Evolutionary conservation across 2,888 invertebrate genomes (phyloP).

Genomic region (Drosophila lutescens): DNA sequence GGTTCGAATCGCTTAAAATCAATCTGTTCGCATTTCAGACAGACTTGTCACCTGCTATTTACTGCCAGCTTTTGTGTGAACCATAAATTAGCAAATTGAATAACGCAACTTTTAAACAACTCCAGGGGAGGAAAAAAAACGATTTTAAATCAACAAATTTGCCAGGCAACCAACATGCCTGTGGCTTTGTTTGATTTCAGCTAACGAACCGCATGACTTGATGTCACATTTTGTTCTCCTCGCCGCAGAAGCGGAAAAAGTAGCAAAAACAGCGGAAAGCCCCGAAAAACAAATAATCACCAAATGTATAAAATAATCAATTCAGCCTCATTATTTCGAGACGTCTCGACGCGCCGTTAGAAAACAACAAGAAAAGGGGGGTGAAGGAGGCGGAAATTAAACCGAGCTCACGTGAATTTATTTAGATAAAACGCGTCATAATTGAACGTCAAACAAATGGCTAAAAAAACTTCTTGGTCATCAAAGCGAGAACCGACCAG

Average conservation of each 20-base stretch:
- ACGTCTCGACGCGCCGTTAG: constrained; percentile 30
- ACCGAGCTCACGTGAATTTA: constrained; percentile 72
- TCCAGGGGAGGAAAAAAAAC: not conserved
- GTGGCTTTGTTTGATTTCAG: constrained; percentile 52
- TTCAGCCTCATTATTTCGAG: constrained; percentile 53
- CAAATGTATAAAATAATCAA: constrained; percentile 50
- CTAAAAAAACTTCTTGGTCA: constrained; percentile 33
- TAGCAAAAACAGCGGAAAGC: constrained; percentile 25
- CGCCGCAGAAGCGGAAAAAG: constrained; percentile 18
- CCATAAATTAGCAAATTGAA: constrained; percentile 45
- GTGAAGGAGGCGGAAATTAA: constrained; percentile 15
- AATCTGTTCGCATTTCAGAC: constrained; percentile 9
- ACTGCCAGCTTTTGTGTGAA: constrained; percentile 26
- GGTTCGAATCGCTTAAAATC: not conserved
- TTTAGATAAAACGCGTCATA: constrained; percentile 75
- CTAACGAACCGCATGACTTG: constrained; percentile 61
- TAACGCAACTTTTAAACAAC: constrained; percentile 22
- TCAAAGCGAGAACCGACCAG: constrained; percentile 45
- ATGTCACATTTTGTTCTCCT: constrained; percentile 53
- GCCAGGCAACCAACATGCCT: constrained; percentile 25
- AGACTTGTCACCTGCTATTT: constrained; percentile 26
- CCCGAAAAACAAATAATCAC: constrained; percentile 44
- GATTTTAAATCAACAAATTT: constrained; percentile 30
- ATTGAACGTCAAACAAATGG: constrained; percentile 35
- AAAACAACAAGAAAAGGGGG: constrained; percentile 13